Percentiles rank a stretch among this genome's conserved stretches.
Conservation (phyloP, 2,113 vertebrate species). For the Aspiorhynchus laticeps region DNA sequence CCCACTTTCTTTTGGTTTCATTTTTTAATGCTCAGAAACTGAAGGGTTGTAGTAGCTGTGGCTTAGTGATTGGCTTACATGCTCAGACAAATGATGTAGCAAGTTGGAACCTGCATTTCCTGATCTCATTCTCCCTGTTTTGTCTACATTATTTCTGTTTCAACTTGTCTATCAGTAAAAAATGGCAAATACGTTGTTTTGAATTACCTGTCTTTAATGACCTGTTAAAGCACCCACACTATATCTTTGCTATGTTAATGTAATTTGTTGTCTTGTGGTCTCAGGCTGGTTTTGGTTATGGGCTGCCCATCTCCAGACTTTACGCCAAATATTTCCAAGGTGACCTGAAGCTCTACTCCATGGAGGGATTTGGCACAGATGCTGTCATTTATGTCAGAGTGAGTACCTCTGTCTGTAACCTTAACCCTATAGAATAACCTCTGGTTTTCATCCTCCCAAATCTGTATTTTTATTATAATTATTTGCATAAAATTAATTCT, state of each 20-base stretch:
- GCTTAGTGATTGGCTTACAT: background rate
- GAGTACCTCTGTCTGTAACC: conserved; percentile 47
- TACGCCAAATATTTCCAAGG: conserved; percentile 98
- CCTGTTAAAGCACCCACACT: background rate
- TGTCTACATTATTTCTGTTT: background rate
- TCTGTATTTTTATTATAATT: no score
- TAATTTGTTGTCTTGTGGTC: background rate
- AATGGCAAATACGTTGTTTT: background rate
- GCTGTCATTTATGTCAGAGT: conserved; percentile 96
- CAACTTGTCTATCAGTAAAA: background rate
- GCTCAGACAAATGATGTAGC: background rate
- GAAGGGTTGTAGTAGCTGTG: background rate
- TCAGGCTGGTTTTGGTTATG: conserved; percentile 96
- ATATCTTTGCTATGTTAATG: background rate
- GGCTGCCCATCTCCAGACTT: conserved; percentile 93
- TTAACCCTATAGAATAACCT: no score
- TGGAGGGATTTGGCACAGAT: conserved; percentile 95
- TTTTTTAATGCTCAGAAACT: background rate
- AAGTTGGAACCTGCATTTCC: background rate
- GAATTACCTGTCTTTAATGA: background rate
- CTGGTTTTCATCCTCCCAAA: no score
- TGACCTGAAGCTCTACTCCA: conserved; percentile 94
- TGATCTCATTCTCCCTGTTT: background rate
- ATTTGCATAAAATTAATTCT: no score
- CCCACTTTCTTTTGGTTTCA: background rate